A percentile compares a stretch with the other conserved stretches of the same genome.
These are phyloP conservation scores for Bradysia coprophila DNA, from an alignment of 1,140 invertebrate species.

Conservation along the genomic window DNA sequence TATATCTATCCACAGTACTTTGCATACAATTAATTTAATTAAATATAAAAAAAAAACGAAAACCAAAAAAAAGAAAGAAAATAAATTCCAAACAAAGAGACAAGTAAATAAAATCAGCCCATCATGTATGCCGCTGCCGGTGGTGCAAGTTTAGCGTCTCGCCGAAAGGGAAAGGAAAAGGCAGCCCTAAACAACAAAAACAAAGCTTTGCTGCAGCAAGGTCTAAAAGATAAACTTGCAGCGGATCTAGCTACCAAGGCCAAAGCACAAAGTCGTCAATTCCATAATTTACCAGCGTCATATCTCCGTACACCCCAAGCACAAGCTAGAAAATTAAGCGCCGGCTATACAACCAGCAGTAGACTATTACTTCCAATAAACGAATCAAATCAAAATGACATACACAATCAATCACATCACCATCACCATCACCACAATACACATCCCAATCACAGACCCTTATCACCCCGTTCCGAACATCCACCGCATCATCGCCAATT, in stretches of 20 bases:
- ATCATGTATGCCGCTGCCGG: constrained; percentile 56
- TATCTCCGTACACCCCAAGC: constrained; percentile 21
- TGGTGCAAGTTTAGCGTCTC: constrained; percentile 47
- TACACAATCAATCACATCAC: constrained; percentile 9
- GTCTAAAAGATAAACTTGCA: constrained; percentile 17
- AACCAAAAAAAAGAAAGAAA: too few species aligned
- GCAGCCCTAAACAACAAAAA: constrained; percentile 24
- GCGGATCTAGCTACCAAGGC: constrained; percentile 9
- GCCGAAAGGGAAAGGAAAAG: constrained; percentile 36
- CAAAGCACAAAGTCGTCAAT: constrained; percentile 28
- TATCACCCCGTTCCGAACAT: constrained; percentile 4
- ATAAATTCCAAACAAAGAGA: too few species aligned
- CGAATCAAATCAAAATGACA: constrained; percentile 8
- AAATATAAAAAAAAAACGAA: background rate
- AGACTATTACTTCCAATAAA: constrained; percentile 23
- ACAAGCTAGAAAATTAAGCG: constrained; percentile 19
- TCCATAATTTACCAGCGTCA: constrained; percentile 29
- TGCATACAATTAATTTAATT: too few species aligned
- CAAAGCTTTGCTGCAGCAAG: constrained; percentile 22
- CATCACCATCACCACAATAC: constrained; percentile 6
- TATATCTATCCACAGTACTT: too few species aligned
- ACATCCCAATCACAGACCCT: constrained; percentile 7
- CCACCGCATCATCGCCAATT: background rate
- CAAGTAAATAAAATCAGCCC: background rate
- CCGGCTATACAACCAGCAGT: constrained; percentile 21